These are phyloP conservation scores for Uropetala carovei DNA, from an alignment of 2,888 invertebrate species.

Conservation along the genomic window DNA sequence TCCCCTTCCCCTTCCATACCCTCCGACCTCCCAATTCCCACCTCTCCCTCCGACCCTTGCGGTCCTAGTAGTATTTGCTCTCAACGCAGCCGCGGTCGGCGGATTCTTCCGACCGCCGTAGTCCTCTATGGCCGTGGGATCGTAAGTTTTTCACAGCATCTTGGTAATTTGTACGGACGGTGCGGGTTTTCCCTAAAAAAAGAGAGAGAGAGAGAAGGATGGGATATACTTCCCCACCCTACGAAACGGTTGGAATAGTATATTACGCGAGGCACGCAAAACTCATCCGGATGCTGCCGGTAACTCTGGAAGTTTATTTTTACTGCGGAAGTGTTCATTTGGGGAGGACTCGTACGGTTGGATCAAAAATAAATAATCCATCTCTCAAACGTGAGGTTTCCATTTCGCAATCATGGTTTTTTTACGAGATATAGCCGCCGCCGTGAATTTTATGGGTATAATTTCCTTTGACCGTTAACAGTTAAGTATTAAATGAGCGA, in stretches of 20 bases:
- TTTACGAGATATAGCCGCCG: too few species aligned
- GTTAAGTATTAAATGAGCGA: too few species aligned
- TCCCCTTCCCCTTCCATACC: neutral
- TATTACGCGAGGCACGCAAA: too few species aligned
- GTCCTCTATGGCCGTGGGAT: neutral
- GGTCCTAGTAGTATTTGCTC: neutral
- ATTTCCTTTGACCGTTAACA: too few species aligned
- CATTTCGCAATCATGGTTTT: too few species aligned
- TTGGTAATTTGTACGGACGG: neutral
- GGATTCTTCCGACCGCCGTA: neutral
- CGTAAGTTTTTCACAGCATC: slow-evolving; percentile 29
- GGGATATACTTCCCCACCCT: neutral
- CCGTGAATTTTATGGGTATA: too few species aligned
- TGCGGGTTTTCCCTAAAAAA: neutral
- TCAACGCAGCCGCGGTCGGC: neutral
- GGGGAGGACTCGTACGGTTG: neutral
- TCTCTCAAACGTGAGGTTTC: too few species aligned
- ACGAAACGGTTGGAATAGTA: neutral
- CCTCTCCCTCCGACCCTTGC: neutral
- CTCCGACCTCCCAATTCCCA: neutral
- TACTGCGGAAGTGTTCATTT: neutral
- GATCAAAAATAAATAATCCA: neutral
- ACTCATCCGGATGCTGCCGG: too few species aligned
- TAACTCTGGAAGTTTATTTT: too few species aligned
- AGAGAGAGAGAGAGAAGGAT: too few species aligned